Evolutionary conservation across 2,888 invertebrate species (phyloP), one percentile per base, ranked within the genome.

Genomic region (Oxyteleia sp.): DNA sequence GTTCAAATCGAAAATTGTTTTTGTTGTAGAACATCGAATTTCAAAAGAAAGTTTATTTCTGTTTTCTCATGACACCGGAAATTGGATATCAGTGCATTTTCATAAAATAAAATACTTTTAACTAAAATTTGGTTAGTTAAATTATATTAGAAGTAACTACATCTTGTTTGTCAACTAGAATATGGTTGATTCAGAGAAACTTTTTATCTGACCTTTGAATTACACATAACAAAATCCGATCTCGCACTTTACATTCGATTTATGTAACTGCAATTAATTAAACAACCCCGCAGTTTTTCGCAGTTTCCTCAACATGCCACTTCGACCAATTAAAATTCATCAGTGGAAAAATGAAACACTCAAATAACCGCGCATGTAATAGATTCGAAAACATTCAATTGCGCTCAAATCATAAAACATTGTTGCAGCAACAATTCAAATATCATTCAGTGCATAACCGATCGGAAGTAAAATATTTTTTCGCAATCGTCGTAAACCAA

Each of bases 351-450:
- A 23, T 57, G 57, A 41, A 66, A 75, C 49, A 38, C 49, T 74
- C 29, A 64, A 75, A 64, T 66, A 75, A 66, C 35, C 38, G 11
- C 38, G 2, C 11, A 10, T 3, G 38, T 66, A 75, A 66, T 49
- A 47, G 47, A 16, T 53, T 15, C 38, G 23, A 49, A 35, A 41
- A 32, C 59, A 35, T 26, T 41, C 11, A 18, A 43, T 59, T 53
- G 59, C 18, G 32, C 49, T 29, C 13, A 11, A 68, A 43, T 61
- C 61, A 59, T 35, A 35, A 45, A 61, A 76, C 59, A 59, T 49
- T 66, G 66, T 66, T 51, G 51, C 57, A n/a, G 75, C 55, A 76
- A 59, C 68, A 61, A 59, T 76, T 76, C 49, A 45, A 59, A 41
- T 76, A 53, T 61, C 38, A 66, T 49, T 59, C 66, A 38, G 41